A percentile compares a stretch with the other conserved stretches of the same genome.
phyloP scores from a whole-genome alignment of 2,797 vertebrate genomes.

The Microhierax caerulescens region DNA sequence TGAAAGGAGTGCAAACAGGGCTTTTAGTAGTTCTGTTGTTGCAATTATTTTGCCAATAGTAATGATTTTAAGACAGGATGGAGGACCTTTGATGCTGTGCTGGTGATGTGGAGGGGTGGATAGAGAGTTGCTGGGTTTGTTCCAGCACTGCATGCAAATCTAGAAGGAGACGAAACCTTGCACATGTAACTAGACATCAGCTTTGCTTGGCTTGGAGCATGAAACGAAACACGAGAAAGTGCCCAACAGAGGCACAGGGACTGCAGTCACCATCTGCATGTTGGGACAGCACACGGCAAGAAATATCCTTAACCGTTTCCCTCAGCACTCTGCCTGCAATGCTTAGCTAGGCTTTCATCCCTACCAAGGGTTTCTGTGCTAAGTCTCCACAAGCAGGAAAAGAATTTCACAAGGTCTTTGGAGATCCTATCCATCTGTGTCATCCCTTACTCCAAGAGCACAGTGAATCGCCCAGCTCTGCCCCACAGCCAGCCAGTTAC shows the following conservation, averaged over 20 bases:
- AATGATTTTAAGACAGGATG: slow-evolving; percentile 30
- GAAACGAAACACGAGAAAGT: neutral
- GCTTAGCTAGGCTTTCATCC: neutral
- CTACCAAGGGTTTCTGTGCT: neutral
- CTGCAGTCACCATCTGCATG: rapidly evolving
- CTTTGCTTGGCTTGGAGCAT: neutral
- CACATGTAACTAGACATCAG: rapidly evolving
- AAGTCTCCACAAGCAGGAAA: neutral
- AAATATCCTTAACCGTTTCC: neutral
- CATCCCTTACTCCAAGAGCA: neutral
- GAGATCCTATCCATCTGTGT: neutral
- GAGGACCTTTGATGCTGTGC: slow-evolving; percentile 5
- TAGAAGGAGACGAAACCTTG: neutral
- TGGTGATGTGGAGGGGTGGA: neutral
- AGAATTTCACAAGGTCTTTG: neutral
- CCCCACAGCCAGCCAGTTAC: neutral
- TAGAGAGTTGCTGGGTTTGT: neutral
- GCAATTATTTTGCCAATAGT: slow-evolving; percentile 72
- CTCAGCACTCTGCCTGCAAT: neutral
- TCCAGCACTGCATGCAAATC: neutral
- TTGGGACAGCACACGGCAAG: neutral
- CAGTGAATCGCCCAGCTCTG: neutral
- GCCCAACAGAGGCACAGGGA: rapidly evolving
- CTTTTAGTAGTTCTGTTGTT: slow-evolving; percentile 58
- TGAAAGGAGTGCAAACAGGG: slow-evolving; percentile 55